Evolutionary conservation across 2,888 invertebrate genomes (phyloP).

Genomic region (Eulithis prunata): DNA sequence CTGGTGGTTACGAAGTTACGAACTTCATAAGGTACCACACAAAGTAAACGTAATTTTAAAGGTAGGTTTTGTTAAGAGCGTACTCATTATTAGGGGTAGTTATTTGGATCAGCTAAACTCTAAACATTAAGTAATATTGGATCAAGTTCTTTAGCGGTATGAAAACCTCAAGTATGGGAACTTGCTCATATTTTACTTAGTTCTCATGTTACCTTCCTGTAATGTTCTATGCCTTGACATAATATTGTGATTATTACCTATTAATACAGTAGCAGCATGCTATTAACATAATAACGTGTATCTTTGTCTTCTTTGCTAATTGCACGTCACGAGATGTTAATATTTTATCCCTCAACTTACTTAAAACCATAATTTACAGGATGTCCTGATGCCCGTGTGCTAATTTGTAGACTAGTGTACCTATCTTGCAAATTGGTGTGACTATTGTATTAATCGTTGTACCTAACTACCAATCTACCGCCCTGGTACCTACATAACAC

Average conservation of each 20-base stretch:
- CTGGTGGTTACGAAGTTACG: conserved; percentile 1
- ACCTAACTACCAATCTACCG: too few species aligned
- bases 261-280: background rate
- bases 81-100: too few species aligned
- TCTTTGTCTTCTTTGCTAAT: conserved; percentile 2
- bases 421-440: too few species aligned
- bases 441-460: too few species aligned
- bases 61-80: too few species aligned
- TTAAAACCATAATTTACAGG: background rate
- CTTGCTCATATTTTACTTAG: background rate
- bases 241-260: conserved; percentile 2
- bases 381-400: background rate
- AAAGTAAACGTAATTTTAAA: too few species aligned
- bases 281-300: background rate
- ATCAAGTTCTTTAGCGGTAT: too few species aligned
- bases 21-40: background rate
- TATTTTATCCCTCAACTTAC: background rate
- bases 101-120: too few species aligned
- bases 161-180: too few species aligned
- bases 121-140: too few species aligned
- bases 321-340: background rate
- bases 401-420: background rate
- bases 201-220: background rate
- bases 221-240: conserved; percentile 1
- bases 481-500: too few species aligned